These are phyloP conservation scores for Recurvirostra avosetta DNA, from an alignment of 2,113 vertebrate genomes.

Conservation along the genomic window DNA sequence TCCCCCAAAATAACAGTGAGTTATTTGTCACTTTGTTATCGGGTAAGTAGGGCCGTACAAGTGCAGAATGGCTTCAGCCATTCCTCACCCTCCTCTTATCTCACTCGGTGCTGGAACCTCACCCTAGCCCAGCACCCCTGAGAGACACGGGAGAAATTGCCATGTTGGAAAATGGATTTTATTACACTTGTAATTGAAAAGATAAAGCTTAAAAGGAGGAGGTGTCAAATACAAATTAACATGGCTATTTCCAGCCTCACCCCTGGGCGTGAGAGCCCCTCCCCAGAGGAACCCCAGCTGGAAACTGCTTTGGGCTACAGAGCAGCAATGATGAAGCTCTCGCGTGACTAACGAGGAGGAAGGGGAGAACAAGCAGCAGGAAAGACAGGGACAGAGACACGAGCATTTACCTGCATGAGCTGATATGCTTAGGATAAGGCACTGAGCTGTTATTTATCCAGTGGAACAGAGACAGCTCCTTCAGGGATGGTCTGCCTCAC, in stretches of 20 bases:
- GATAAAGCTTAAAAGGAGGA: constrained; percentile 27
- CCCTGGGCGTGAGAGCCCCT: neutral
- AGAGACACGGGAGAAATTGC: neutral
- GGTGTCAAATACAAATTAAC: neutral
- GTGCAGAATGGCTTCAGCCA: neutral
- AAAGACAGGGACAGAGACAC: neutral
- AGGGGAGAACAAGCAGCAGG: neutral
- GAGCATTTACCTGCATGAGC: neutral
- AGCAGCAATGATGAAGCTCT: neutral
- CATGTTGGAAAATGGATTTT: neutral
- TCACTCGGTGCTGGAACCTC: neutral
- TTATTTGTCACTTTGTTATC: neutral
- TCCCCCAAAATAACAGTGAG: neutral
- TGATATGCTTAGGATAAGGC: neutral
- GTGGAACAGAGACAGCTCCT: neutral
- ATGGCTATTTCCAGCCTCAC: neutral
- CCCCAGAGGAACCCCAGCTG: neutral
- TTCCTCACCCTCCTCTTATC: neutral
- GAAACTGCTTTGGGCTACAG: neutral
- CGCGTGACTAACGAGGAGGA: fast-evolving
- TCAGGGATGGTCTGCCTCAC: neutral
- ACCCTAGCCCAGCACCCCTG: neutral
- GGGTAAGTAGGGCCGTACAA: neutral
- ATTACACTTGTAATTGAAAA: constrained; percentile 51
- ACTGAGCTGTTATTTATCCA: neutral